Conservation (phyloP, 64 coral and sea anemone genomes). For the Montipora cactus region DNA sequence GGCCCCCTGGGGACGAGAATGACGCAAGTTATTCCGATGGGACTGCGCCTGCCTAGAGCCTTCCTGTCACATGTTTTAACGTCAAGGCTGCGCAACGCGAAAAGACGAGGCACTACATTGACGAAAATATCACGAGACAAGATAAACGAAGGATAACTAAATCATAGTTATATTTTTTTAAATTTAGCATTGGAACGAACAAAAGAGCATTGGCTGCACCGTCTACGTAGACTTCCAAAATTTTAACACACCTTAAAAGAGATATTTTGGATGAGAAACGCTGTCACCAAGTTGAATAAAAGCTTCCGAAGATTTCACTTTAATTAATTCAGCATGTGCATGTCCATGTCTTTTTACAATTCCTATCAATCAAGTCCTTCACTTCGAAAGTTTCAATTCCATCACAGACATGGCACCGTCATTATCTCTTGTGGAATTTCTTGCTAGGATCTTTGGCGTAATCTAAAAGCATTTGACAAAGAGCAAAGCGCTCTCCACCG, state of each 20-base stretch:
- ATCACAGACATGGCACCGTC: background rate
- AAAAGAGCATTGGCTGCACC: background rate
- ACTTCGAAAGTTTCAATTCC: background rate
- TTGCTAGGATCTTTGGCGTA: conserved; percentile 95
- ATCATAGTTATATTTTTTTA: background rate
- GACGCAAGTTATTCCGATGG: too few relatives aligned
- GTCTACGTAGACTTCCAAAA: background rate
- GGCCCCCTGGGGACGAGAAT: too few relatives aligned
- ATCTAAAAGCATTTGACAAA: conserved; percentile 89
- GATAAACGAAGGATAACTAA: too few relatives aligned
- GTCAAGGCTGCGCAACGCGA: too few relatives aligned
- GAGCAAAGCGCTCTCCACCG: conserved; percentile 89
- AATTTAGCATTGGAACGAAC: background rate
- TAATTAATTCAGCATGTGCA: background rate
- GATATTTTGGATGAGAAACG: background rate
- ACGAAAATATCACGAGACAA: too few relatives aligned
- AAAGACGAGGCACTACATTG: too few relatives aligned
- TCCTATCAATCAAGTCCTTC: background rate
- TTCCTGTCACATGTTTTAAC: too few relatives aligned
- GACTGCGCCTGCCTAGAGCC: too few relatives aligned
- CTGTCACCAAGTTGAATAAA: background rate
- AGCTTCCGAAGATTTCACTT: background rate
- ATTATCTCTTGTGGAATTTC: conserved; percentile 99
- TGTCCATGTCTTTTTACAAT: conserved; percentile 1
- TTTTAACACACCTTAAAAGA: background rate